A percentile compares a stretch with the other conserved stretches of the same genome.
These are phyloP conservation scores for Myrmecophaga tridactyla DNA, from an alignment of 2,113 vertebrate genomes.

Conservation along the genomic window DNA sequence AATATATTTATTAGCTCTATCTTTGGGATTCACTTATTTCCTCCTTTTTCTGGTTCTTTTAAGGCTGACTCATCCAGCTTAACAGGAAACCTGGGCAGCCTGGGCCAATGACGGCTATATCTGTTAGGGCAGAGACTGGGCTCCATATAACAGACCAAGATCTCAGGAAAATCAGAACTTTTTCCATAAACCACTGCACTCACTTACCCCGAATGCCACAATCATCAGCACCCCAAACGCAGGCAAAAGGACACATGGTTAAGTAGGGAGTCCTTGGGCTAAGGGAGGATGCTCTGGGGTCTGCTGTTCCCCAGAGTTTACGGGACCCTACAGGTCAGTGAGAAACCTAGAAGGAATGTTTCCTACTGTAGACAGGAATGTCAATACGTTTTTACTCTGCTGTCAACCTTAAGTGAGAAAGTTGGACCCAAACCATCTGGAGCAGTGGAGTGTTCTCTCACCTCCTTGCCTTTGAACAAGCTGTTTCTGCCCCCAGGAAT, in stretches of 20 bases:
- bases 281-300: not conserved
- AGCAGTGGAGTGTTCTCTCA: no score
- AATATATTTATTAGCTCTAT: not conserved
- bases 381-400: not conserved
- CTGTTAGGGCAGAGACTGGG: not conserved
- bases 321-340: no score
- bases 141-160: rapidly evolving
- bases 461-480: no score
- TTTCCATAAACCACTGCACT: not conserved
- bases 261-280: not conserved
- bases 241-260: not conserved
- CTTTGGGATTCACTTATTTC: not conserved
- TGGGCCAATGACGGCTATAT: not conserved
- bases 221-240: not conserved
- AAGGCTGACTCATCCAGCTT: not conserved
- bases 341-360: not conserved
- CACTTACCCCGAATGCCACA: no score
- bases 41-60: not conserved
- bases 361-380: not conserved
- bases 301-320: no score
- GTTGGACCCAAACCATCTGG: not conserved
- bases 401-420: not conserved
- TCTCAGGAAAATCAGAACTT: rapidly evolving
- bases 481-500: not conserved
- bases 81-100: not conserved